Percentiles rank a stretch among this genome's conserved stretches.
These are phyloP conservation scores for Agrypnia vestita DNA, from an alignment of 1,140 invertebrate species.

Conservation along the genomic window DNA sequence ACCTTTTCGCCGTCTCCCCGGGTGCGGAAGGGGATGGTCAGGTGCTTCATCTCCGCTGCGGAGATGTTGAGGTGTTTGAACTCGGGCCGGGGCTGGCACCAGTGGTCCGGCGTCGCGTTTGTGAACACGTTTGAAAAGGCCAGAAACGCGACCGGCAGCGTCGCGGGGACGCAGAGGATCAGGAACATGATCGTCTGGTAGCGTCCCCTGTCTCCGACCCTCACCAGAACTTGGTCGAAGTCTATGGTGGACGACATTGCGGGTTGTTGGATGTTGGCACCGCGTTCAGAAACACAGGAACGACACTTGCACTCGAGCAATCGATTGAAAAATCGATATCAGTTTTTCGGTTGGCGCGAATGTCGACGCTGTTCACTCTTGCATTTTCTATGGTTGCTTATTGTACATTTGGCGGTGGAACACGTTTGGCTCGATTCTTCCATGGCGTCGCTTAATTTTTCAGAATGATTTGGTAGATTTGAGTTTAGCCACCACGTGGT, in stretches of 20 bases:
- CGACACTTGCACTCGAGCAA: no score
- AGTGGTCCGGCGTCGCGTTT: constrained; percentile 79
- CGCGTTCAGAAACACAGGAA: no score
- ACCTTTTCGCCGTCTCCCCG: constrained; percentile 70
- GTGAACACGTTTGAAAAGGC: constrained; percentile 83
- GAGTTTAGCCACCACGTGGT: no score
- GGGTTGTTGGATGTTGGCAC: neutral
- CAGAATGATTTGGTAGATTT: no score
- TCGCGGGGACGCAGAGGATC: constrained; percentile 79
- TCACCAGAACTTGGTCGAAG: constrained; percentile 79
- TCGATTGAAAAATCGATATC: no score
- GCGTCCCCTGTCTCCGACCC: constrained; percentile 79
- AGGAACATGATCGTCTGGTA: constrained; percentile 83
- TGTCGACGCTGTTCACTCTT: constrained; percentile 1
- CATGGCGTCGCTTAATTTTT: neutral
- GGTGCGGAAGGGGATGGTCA: constrained; percentile 72
- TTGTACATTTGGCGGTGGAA: neutral
- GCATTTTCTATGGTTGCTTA: constrained; percentile 16
- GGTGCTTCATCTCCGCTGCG: constrained; percentile 72
- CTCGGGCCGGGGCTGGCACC: constrained; percentile 76
- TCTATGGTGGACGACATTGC: constrained; percentile 68
- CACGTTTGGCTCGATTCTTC: neutral
- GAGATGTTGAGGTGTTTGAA: constrained; percentile 73
- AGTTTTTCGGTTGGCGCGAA: neutral
- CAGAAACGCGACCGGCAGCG: constrained; percentile 79